Conservation (phyloP, 2,888 invertebrate species). For the Dynastes grantii region DNA sequence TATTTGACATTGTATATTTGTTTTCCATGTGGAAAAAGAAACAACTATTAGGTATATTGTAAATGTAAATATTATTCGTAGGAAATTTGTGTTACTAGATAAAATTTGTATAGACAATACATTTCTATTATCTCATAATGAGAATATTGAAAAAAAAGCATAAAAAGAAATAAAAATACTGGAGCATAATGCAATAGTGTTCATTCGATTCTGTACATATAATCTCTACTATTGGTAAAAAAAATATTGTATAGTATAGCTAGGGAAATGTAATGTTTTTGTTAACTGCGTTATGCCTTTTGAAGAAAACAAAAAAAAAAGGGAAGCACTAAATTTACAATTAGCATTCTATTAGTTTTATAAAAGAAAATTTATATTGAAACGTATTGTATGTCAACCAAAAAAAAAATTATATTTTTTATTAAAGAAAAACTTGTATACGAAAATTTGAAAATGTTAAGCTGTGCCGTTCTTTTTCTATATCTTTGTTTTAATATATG, state of each 20-base stretch:
- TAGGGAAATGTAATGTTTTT: constrained; percentile 10
- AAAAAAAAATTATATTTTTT: constrained; percentile 22
- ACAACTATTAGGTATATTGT: constrained; percentile 24
- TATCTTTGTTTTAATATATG: neutral
- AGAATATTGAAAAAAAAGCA: constrained; percentile 22
- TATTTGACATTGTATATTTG: constrained; percentile 5
- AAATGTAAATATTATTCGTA: constrained; percentile 43
- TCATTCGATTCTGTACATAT: constrained; percentile 35
- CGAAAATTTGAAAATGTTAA: constrained; percentile 28
- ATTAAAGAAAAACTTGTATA: constrained; percentile 30
- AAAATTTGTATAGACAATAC: constrained; percentile 30
- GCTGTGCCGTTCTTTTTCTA: neutral
- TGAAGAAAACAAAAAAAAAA: neutral
- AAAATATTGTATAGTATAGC: constrained; percentile 9
- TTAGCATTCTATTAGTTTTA: constrained; percentile 28
- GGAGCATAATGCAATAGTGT: constrained; percentile 39
- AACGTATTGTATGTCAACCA: constrained; percentile 12
- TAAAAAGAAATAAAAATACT: constrained; percentile 9
- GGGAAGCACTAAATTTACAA: constrained; percentile 21
- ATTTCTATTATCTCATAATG: constrained; percentile 41
- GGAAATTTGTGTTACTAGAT: constrained; percentile 43
- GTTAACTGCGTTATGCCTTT: constrained; percentile 28
- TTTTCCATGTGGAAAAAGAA: constrained; percentile 7
- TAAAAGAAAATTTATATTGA: constrained; percentile 5
- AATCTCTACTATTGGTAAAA: constrained; percentile 1